Base-by-base conservation (phyloP, 2,888 invertebrate genomes). In the Plusia festucae region DNA sequence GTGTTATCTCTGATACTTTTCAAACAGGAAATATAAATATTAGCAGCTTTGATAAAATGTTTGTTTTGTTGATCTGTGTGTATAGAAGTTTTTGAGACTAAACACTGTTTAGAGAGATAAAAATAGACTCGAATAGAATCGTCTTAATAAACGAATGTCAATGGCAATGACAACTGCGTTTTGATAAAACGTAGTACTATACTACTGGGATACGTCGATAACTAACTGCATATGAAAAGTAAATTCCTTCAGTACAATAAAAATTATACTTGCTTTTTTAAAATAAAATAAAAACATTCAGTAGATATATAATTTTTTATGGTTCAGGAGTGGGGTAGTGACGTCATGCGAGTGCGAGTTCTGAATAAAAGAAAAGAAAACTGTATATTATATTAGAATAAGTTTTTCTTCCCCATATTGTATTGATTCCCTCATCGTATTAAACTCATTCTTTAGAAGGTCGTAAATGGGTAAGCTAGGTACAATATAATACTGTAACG, bases 1-100 rank as follows among this genome's bases (percentile, higher is more conserved):
- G 22, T 30, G 58, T 49, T 30, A 22, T 30, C 40, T 57, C 34
- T 46, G 56, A 53, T 72, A 56, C 11, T 16, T 32, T 53, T 52
- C 22, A 11, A 15, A 52, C 52, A 13, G 24, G 24, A 22, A 52
- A 52, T 52, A 52, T 22, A 52, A 22, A 52, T 22, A 52, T 52
- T 15, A 49, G 40, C 40, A 40, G 18, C 20, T 20, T 49, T 49
- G 13, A 49, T 20, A 49, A 49, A 18, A 49, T 49, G 18, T 49
- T 49, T 49, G 46, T 20, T 20, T 49, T 11, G 11, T 49, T 49
- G 46, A 49, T 49, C 46, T 18, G 46, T 49, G 16, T 49, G 18
- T 49, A 49, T 49, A 18, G 16, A 44, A 49, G 46, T 49, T 49
- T 18, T 49, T 20, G 46, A 16, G n/a, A 8, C 8, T 46, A 18